Base-by-base conservation (phyloP, 2,888 invertebrate species). In the Microdon myrmicae region DNA sequence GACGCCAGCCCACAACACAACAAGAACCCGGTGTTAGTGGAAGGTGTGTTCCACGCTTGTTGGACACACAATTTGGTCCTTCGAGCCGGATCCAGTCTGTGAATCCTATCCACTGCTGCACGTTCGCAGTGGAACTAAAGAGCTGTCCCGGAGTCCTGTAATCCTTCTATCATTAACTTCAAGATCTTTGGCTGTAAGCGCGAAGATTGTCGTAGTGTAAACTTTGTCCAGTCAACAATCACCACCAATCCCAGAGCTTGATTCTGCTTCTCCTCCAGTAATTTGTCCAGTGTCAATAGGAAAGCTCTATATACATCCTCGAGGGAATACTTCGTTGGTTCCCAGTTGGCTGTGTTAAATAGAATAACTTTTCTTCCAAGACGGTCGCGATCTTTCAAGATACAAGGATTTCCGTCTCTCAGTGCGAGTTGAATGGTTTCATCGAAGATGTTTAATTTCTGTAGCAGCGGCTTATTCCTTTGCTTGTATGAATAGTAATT, bases 221-320 rank as follows among this genome's bases (percentile, higher is more conserved):
- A 92, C 78, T 64, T 64, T 12, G 64, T 90, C 94, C 94, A 94
- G 77, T 94, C 94, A 4, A 94, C 89, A 64, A 94, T 87, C 25
- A 92, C 87, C 38, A 94, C 90, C 79, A 93, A 91, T 69, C 94
- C 94, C 73, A 90, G 88, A 47, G 88, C 85, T 81, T 90, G 87
- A 76, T 91, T 91, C 67, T 90, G 87, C 43, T 87, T 83, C 70
- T 92, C 89, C 61, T 88, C 86, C 25, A 91, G 85, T 23, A 94
- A 84, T 68, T 88, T 87, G 75, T 94, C 94, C 47, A 94, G 79
- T 3, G 91, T 88, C 67, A 92, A 83, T 34, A 93, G 79, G 16
- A 94, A 81, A 4, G 93, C 87, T 68, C 90, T 83, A 75, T 90
- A 93, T 39, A 94, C 88, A 16, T 90, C 86, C 37, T 89, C 81